phyloP scores from a whole-genome alignment of 64 coral and sea anemone genomes.

The Trachythela sp. region DNA sequence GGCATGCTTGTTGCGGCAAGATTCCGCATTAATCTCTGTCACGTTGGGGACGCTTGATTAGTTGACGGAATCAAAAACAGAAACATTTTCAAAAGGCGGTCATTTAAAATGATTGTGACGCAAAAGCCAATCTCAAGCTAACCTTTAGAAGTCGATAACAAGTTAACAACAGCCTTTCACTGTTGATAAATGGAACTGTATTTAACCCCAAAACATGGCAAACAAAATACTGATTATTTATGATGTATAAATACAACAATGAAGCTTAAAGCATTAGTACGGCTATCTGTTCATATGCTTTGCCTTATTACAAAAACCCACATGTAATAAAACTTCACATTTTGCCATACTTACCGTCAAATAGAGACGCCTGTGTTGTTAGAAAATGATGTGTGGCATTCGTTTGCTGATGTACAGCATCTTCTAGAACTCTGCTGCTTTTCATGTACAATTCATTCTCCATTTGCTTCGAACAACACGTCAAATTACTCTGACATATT shows the following conservation, averaged over 20 bases:
- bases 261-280: neutral
- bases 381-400: neutral
- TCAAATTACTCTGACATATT: neutral
- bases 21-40: neutral
- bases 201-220: neutral
- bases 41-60: neutral
- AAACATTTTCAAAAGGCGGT: neutral
- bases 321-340: neutral
- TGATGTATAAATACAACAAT: neutral
- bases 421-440: slow-evolving; percentile 15
- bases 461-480: neutral
- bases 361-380: neutral
- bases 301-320: neutral
- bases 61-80: neutral
- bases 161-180: neutral
- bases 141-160: neutral
- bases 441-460: neutral
- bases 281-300: neutral
- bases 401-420: neutral
- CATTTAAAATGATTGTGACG: neutral
- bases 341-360: slow-evolving; percentile 22
- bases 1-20: neutral
- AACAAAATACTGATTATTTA: neutral
- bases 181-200: neutral
- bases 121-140: neutral